Conservation (phyloP, 2,888 invertebrate genomes). For the Nymphalis c-album region DNA sequence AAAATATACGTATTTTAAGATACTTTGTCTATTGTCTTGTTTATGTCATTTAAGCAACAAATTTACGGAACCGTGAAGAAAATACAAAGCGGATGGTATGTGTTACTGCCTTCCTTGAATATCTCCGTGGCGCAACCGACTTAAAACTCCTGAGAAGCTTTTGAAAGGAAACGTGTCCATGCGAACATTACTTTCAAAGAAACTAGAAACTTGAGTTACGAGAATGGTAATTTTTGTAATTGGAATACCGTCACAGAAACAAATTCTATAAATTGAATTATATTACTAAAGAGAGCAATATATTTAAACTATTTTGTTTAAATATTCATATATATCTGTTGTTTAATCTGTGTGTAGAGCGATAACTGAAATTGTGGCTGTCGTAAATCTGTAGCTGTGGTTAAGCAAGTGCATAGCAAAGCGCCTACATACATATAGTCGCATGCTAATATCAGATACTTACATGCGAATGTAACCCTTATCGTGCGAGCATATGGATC, state of each 20-base stretch:
- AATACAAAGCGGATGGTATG: conserved; percentile 36
- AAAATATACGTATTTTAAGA: conserved; percentile 37
- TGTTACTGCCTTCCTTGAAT: conserved; percentile 33
- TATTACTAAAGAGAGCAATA: background rate
- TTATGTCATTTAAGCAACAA: conserved; percentile 38
- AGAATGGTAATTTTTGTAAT: background rate
- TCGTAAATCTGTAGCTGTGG: conserved; percentile 39
- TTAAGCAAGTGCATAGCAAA: conserved; percentile 37
- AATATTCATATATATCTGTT: conserved; percentile 16
- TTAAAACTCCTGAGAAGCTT: conserved; percentile 29
- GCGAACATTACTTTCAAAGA: conserved; percentile 19
- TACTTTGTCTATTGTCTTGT: conserved; percentile 40
- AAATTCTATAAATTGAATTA: background rate
- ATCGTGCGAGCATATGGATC: background rate
- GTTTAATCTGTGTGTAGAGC: conserved; percentile 24
- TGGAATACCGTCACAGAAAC: background rate
- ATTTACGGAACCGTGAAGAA: conserved; percentile 40
- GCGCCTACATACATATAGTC: conserved; percentile 41
- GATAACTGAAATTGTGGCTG: conserved; percentile 35
- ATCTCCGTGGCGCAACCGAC: conserved; percentile 18
- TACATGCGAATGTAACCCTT: conserved; percentile 11
- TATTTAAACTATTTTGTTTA: conserved; percentile 4
- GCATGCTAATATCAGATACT: conserved; percentile 26
- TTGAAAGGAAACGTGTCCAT: conserved; percentile 22
- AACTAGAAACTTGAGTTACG: background rate